Percentiles rank a stretch among this genome's conserved stretches.
phyloP scores from a whole-genome alignment of 2,888 invertebrate genomes.

The Cataglyphis cursor region DNA sequence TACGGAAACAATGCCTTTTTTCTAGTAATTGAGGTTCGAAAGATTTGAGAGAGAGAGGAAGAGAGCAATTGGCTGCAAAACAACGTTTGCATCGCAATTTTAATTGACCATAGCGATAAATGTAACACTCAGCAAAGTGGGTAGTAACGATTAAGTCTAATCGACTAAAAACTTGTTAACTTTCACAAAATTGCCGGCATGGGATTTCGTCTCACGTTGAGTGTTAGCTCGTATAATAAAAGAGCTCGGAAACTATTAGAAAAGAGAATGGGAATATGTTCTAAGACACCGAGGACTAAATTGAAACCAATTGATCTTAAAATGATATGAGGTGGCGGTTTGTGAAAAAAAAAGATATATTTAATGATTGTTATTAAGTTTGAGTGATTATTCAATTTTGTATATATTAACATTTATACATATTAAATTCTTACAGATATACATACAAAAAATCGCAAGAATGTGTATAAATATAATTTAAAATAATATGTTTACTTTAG shows the following conservation, averaged over 20 bases:
- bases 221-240: slow-evolving; percentile 36
- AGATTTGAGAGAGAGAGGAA: slow-evolving; percentile 19
- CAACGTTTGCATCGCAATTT: slow-evolving; percentile 66
- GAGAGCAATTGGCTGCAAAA: slow-evolving; percentile 60
- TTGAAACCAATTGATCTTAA: slow-evolving; percentile 21
- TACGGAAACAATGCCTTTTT: slow-evolving; percentile 26
- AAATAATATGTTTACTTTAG: neutral
- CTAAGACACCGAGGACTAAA: slow-evolving; percentile 10
- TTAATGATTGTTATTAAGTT: neutral
- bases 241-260: slow-evolving; percentile 44
- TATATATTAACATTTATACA: neutral
- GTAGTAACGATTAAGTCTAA: slow-evolving; percentile 77
- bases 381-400: neutral
- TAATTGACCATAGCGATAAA: slow-evolving; percentile 70
- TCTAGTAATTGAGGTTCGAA: slow-evolving; percentile 11
- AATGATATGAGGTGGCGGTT: neutral
- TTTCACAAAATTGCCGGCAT: slow-evolving; percentile 61
- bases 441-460: neutral
- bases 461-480: neutral
- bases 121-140: slow-evolving; percentile 63
- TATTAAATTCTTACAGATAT: neutral
- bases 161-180: slow-evolving; percentile 75
- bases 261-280: slow-evolving; percentile 51
- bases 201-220: slow-evolving; percentile 61
- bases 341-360: neutral